Evolutionary conservation across 2,888 invertebrate genomes (phyloP), one percentile per base, ranked within the genome.

Genomic region (Cataglyphis altisquamis): DNA sequence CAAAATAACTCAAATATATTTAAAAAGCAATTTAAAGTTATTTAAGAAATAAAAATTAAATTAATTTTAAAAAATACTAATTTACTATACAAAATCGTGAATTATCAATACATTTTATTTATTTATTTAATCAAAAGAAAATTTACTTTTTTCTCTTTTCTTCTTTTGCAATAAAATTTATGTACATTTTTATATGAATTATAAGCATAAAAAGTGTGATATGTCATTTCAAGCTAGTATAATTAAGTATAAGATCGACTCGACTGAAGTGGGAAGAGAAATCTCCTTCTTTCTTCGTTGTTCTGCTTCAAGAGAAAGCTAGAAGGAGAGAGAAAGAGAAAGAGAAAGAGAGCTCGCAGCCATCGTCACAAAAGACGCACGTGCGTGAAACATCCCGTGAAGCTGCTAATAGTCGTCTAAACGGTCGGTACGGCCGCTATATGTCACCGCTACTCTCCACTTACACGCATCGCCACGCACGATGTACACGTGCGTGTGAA

Each of bases 361-460:
- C 32, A 8, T 36, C 9, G 64, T 60, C 29, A 41, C 25, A 39
- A 41, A 70, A 64, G 21, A 83, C 86, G 87, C 91, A 89, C 90
- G 90, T 87, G 91, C 84, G 75, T 60, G 81, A 75, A 84, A 70
- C 75, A 80, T 64, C 64, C 83, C 84, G 85, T 68, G 84, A 84
- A 84, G 89, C 87, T 84, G 87, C 89, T 89, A 89, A 89, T 92
- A 92, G 92, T 92, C 92, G 90, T 88, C 91, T 92, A 92, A 92
- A 92, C 87, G 92, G 89, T 92, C 86, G 90, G 87, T 36, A 87
- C 89, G 90, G 92, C 91, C 90, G 90, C 91, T 90, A 90, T 92
- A 90, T 88, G 90, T 92, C 91, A 92, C 86, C 88, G 77, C 87
- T 88, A 88, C 89, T 91, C 88, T 84, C 89, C 86, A 87, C 85